Base-by-base conservation (phyloP, 2,888 invertebrate genomes). In the Synanthedon tipuliformis region DNA sequence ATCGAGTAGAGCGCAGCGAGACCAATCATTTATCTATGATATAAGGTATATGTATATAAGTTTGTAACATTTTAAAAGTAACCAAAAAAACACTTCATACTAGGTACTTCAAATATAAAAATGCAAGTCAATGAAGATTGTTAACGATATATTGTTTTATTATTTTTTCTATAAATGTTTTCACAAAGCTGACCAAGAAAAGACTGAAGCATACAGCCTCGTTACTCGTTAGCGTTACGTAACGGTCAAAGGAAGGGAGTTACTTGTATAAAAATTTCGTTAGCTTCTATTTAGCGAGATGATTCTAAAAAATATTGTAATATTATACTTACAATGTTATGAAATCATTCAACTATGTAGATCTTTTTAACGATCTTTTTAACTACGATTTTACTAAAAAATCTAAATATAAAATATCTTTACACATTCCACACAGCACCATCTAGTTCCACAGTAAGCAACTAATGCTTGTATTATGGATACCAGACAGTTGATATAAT, bases 221-320 rank as follows among this genome's bases (percentile, higher is more conserved):
- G 53, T 53, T 48, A 23, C 3, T 40, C 53, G 40, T 48, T 40
- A 50, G 48, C 54, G 53, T 55, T 53, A 53, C 56, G 53, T 55
- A 3, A 41, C 51, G 48, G 23, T 52, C 57, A 54, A 55, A 59
- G 66, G 71, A 55, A 59, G 66, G 71, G 72, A 72, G 74, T 61
- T 65, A 76, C 75, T 71, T 65, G 65, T 71, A 65, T 71, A 71
- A 53, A 69, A 71, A 71, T 78, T 34, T 34, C 8, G 10, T 34
- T 75, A 76, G 58, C 69, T 62, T 55, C 40, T 55, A 54, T 49
- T 54, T 49, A 55, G 54, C 56, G 60, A 55, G 61, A 59, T 63
- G 66, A 64, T 64, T 60, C 45, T 63, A 65, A 69, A 61, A 53
- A 61, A 66, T 66, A 16, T 54, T 63, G 65, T 68, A 63, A 61